These are phyloP conservation scores for Xerus inauris DNA, from an alignment of 2,113 vertebrate species.

Conservation along the genomic window DNA sequence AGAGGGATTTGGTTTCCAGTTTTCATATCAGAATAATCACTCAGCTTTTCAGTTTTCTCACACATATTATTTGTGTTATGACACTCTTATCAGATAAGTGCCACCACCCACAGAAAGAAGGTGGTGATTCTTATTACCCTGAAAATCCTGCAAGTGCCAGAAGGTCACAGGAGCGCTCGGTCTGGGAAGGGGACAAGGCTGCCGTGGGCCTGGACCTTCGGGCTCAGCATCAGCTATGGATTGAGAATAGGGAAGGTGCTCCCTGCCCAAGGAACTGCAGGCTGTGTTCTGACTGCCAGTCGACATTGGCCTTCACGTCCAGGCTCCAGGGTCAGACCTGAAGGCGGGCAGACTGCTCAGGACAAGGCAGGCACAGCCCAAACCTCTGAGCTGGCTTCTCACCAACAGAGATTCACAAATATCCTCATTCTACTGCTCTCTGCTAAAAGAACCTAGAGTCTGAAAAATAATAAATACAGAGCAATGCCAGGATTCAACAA, in stretches of 20 bases:
- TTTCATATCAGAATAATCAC: constrained; percentile 74
- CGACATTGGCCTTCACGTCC: accelerated
- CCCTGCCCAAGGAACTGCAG: not conserved
- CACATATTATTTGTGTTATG: constrained; percentile 71
- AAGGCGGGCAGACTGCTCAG: not conserved
- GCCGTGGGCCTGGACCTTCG: not conserved
- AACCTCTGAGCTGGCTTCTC: not conserved
- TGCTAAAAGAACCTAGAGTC: not conserved
- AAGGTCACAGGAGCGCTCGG: not conserved
- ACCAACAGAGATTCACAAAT: not conserved
- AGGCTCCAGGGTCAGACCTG: not conserved
- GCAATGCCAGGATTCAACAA: not conserved
- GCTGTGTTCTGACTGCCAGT: not conserved
- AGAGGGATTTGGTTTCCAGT: constrained; percentile 77
- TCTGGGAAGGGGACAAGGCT: not conserved
- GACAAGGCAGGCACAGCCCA: not conserved
- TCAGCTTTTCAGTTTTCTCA: constrained; percentile 76
- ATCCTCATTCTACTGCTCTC: not conserved
- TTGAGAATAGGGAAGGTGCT: not conserved
- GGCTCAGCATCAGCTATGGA: no score
- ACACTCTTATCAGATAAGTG: constrained; percentile 76
- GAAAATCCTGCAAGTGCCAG: constrained; percentile 60
- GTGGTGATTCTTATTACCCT: constrained; percentile 74
- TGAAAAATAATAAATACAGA: not conserved
- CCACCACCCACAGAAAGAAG: constrained; percentile 53